A percentile compares a stretch with the other conserved stretches of the same genome.
These are phyloP conservation scores for Lacanobia oleracea DNA, from an alignment of 2,888 invertebrate species.

Conservation along the genomic window DNA sequence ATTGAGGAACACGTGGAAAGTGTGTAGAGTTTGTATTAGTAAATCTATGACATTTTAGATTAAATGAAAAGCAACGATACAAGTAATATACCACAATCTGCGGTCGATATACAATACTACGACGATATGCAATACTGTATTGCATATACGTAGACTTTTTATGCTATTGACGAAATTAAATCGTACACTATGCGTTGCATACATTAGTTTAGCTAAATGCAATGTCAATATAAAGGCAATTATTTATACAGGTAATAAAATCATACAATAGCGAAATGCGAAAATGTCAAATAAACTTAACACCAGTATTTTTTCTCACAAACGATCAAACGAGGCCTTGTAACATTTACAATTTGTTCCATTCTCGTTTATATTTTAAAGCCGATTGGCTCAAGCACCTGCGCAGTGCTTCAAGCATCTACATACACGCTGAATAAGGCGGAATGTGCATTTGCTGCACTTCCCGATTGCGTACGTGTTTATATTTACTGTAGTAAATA, in stretches of 20 bases:
- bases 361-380: constrained; percentile 51
- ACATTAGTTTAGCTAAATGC: neutral
- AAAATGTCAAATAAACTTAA: neutral
- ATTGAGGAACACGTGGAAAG: neutral
- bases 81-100: too few species aligned
- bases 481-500: constrained; percentile 47
- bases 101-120: too few species aligned
- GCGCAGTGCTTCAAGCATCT: constrained; percentile 39
- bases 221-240: too few species aligned
- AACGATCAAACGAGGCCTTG: neutral
- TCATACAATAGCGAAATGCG: too few species aligned
- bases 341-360: constrained; percentile 12
- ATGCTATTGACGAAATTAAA: too few species aligned
- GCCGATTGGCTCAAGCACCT: constrained; percentile 46
- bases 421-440: constrained; percentile 60
- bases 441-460: constrained; percentile 50
- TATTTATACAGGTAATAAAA: too few species aligned
- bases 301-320: neutral
- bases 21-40: neutral
- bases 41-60: neutral
- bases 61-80: too few species aligned
- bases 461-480: constrained; percentile 17
- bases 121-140: too few species aligned
- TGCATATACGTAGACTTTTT: too few species aligned
- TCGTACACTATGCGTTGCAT: neutral